Evolutionary conservation across 2,888 invertebrate genomes (phyloP).

Genomic region (Drosophila kambysellisi): DNA sequence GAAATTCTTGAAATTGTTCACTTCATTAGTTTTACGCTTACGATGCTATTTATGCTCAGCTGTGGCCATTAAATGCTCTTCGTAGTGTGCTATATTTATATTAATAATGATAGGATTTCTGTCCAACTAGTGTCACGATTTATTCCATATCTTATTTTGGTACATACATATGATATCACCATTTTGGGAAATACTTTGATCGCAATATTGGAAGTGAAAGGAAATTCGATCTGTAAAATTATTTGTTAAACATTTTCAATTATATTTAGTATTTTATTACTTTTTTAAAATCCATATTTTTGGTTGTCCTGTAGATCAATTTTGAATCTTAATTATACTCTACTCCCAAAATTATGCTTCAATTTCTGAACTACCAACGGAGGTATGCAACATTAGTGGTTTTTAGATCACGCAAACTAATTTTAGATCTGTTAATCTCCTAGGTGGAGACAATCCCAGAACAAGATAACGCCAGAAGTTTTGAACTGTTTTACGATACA

Average conservation of each 20-base stretch:
- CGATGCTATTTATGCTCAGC: slow-evolving; percentile 1
- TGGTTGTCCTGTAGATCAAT: not conserved
- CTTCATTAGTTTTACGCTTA: slow-evolving; percentile 17
- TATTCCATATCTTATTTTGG: not conserved
- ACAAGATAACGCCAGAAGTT: not conserved
- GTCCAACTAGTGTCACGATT: not conserved
- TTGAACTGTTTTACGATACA: not conserved
- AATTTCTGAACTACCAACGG: not conserved
- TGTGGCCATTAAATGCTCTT: slow-evolving; percentile 22
- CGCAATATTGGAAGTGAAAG: not conserved
- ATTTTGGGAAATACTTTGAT: not conserved
- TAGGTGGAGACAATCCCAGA: not conserved
- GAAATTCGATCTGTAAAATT: not conserved
- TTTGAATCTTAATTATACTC: not conserved
- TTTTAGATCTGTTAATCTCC: not conserved
- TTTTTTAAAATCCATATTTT: not conserved
- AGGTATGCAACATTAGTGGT: not conserved
- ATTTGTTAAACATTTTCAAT: not conserved
- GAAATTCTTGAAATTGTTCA: slow-evolving; percentile 42
- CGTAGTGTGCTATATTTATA: not conserved
- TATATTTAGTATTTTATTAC: accelerated
- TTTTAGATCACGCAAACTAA: not conserved
- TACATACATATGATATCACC: not conserved
- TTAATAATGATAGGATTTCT: not conserved
- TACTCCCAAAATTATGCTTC: slow-evolving; percentile 38